Base-by-base conservation (phyloP, 1,140 invertebrate species). In the Stratiolaelaps scimitus region DNA sequence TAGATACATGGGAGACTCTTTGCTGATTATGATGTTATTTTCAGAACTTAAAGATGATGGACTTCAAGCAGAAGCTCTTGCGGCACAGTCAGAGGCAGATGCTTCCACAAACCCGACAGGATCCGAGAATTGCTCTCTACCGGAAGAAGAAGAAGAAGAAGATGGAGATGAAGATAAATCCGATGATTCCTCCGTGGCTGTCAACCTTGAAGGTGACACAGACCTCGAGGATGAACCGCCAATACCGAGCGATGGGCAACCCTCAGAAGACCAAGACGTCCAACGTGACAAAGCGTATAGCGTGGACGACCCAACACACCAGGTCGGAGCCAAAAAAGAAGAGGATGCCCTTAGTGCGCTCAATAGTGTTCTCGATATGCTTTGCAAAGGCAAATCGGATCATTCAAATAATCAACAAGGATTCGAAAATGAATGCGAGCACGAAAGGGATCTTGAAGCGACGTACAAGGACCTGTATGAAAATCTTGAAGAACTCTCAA, bases 271-370 rank as follows among this genome's bases (percentile, higher is more conserved):
- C 10, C 34, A 10, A 40, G 34, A 40, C 34, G 34, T 40, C 34
- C 34, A 40, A 40, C 34, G 34, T 10, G 34, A 40, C 5, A 40
- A 40, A 40, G 5, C 34, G 10, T 40, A 40, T 15, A 34, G 17
- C 20, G 53, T 26, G 26, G 53, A 60, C n/a, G 53, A 23, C 26
- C 26, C n/a, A 26, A 60, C 26, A 15, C 26, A 60, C 17, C 26
- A 34, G 13, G 15, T 29, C 23, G 53, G 34, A 29, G 15, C 34
- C 15, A 60, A 26, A 26, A n/a, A 34, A 23, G 53, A 60, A 60
- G 53, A 60, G 10, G 53, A 60, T 17, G 53, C 53, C 53, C 53
- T 60, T 2, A 60, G 34, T 34, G 53, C 53, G 15, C 53, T 60
- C 17, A 60, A 60, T 23, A 60, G 34, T 34, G 53, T 60, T 26